Evolutionary conservation across 2,113 vertebrate species (phyloP), one percentile per base, ranked within the genome.

Genomic region (Lampris incognitus): DNA sequence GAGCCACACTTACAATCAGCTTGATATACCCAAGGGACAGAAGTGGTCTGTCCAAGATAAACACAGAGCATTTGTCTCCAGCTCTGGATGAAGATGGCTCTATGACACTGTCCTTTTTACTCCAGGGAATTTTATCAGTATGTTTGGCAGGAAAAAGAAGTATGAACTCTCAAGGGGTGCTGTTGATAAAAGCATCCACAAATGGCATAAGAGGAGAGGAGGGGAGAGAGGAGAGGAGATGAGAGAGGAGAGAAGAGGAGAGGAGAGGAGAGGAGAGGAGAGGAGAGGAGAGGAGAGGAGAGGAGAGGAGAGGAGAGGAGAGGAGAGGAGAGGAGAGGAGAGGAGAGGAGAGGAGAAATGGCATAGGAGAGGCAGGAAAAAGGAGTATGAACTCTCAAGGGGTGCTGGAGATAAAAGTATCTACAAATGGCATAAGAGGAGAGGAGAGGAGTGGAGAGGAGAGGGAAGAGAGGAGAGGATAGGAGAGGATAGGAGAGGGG

Each of bases 1-100:
- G 1, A 51, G 44, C 4, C 52, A 74, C 37, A 55, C 79, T 59
- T 78, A 52, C 57, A 72, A 71, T 82, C 67, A 70, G 58, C 70
- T 68, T 40, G 10, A 72, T 72, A 61, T 51, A 52, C 40, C 55
- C 42, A 9, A 39, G 64, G 38, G 57, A 48, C 24, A 41, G 57
- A 38, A 24, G 13, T 68, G 60, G 68, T 40, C 42, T 41, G 44
- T 2, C 7, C 44, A 41, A 46, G 11, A 44, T 46, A n/a, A 63
- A 63, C 13, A 48, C 37, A 60, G 9, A 0, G 4, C 58, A 36
- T 10, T 7, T 3, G 4, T 63, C 9, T 63, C 1, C 41, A 24
- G 4, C 51, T 54, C 8, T 54, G 13, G 3, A 13, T 54, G n/a
- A 54, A 54, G 51, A 13, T 11, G 51, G 51, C 51, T 54, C 51